Evolutionary conservation across 1,140 invertebrate species (phyloP).

Genomic region (Drosophila kohkoa): DNA sequence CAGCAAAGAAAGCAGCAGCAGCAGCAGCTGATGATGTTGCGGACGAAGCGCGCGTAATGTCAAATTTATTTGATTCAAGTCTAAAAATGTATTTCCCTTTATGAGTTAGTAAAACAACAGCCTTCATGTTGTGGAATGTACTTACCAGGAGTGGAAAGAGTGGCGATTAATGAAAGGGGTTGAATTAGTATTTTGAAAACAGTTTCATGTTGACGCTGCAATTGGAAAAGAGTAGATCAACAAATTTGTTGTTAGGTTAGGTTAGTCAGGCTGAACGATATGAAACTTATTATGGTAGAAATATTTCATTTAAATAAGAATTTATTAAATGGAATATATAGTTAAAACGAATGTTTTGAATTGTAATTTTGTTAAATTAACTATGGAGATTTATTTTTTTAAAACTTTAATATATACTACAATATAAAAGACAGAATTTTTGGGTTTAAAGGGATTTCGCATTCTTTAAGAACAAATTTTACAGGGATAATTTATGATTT

Average conservation of each 20-base stretch:
- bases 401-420: too few relatives aligned
- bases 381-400: too few relatives aligned
- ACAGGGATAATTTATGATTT: too few relatives aligned
- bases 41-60: conserved; percentile 66
- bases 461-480: too few relatives aligned
- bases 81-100: conserved; percentile 16
- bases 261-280: background rate
- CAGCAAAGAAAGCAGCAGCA: conserved; percentile 57
- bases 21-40: conserved; percentile 64
- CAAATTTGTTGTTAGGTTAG: background rate
- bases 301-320: too few relatives aligned
- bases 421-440: too few relatives aligned
- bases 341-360: too few relatives aligned
- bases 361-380: too few relatives aligned
- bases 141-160: background rate
- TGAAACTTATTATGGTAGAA: too few relatives aligned
- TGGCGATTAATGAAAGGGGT: background rate
- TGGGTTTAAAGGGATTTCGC: too few relatives aligned
- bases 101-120: conserved; percentile 12
- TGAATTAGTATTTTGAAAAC: background rate
- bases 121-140: background rate
- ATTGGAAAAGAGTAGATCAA: conserved; percentile 3
- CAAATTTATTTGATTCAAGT: conserved; percentile 46
- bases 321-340: too few relatives aligned
- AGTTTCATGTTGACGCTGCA: background rate